Conservation (phyloP, 1,140 invertebrate species). For the Drosophila hydei region DNA sequence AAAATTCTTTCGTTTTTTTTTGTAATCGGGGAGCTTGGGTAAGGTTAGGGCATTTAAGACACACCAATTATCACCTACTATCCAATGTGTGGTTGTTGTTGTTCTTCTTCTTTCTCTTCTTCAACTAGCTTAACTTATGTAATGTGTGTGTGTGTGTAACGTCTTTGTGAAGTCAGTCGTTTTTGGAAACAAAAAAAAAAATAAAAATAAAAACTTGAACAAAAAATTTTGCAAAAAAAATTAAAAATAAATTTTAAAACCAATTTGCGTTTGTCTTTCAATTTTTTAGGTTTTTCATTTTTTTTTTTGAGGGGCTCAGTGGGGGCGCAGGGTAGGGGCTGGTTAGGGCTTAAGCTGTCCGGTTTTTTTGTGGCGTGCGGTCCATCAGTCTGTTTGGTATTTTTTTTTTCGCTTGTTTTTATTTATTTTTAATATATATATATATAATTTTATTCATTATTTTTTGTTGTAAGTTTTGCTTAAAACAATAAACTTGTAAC, state of each 20-base stretch:
- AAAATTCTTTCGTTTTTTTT: slow-evolving; percentile 29
- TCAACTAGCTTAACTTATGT: slow-evolving; percentile 70
- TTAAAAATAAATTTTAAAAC: not conserved
- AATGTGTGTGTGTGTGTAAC: slow-evolving; percentile 59
- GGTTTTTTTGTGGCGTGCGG: slow-evolving; percentile 51
- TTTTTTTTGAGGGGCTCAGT: not conserved
- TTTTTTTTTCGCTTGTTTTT: slow-evolving; percentile 45
- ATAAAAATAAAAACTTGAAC: slow-evolving; percentile 17
- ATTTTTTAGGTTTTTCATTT: not conserved
- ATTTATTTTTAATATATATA: slow-evolving; percentile 44
- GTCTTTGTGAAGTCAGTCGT: slow-evolving; percentile 76
- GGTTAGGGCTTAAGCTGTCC: slow-evolving; percentile 47
- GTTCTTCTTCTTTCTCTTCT: slow-evolving; percentile 38
- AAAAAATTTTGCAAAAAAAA: slow-evolving; percentile 28
- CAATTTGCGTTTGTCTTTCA: slow-evolving; percentile 44
- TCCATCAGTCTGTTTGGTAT: slow-evolving; percentile 78
- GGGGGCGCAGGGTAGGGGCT: not conserved
- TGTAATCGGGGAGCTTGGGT: slow-evolving; percentile 6
- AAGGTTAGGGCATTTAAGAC: slow-evolving; percentile 65
- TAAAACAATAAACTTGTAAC: slow-evolving; percentile 58
- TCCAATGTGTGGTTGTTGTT: slow-evolving; percentile 63
- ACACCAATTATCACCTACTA: slow-evolving; percentile 83
- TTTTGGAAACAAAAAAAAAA: slow-evolving; percentile 44
- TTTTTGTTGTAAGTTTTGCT: slow-evolving; percentile 47
- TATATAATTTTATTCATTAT: slow-evolving; percentile 38